Conservation (phyloP, 2,113 vertebrate genomes). For the Acinonyx jubatus region DNA sequence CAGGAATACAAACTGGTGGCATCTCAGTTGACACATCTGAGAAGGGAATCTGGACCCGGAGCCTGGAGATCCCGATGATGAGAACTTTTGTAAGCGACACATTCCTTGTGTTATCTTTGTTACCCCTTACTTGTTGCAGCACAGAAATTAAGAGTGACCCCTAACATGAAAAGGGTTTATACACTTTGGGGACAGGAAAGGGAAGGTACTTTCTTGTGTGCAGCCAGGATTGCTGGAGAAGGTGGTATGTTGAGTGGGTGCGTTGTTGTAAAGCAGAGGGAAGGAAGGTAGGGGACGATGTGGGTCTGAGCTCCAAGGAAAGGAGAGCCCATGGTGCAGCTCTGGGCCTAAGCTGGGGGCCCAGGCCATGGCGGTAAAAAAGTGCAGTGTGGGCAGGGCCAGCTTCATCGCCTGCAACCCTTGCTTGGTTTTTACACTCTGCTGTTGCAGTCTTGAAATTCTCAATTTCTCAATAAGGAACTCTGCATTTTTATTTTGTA, state of each 20-base stretch:
- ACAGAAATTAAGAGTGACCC: background rate
- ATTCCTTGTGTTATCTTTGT: background rate
- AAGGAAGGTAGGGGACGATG: background rate
- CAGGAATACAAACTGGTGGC: background rate
- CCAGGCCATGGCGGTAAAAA: fast-evolving
- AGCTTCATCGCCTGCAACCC: background rate
- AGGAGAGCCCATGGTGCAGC: too few species aligned
- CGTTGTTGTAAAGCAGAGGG: background rate
- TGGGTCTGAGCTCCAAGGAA: background rate
- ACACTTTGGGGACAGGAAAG: background rate
- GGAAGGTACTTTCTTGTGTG: background rate
- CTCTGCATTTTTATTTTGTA: background rate
- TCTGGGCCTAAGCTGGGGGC: background rate
- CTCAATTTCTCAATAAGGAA: background rate
- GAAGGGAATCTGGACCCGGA: background rate
- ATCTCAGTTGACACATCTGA: background rate
- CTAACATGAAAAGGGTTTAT: background rate
- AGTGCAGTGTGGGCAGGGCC: background rate
- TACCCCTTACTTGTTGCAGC: background rate
- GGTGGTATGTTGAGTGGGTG: background rate
- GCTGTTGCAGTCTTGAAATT: background rate
- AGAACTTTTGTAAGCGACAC: background rate
- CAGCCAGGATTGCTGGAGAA: background rate
- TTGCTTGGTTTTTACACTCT: background rate
- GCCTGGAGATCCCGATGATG: fast-evolving